Base-by-base conservation (phyloP, 2,797 vertebrate genomes). In the Brachymystax lenok region DNA sequence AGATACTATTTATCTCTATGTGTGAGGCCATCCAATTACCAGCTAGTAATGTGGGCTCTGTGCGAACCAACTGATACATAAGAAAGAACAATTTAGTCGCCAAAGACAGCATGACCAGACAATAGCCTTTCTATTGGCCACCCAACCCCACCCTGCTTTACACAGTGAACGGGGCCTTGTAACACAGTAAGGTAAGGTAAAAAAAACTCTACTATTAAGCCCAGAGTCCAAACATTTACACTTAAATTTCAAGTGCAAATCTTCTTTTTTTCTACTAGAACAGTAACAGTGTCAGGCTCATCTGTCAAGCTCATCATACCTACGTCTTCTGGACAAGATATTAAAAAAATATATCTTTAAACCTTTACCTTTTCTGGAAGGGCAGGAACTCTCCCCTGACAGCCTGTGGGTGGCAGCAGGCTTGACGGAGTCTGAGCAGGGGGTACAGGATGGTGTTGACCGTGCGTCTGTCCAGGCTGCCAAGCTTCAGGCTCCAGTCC, bases 321-420 rank as follows among this genome's bases (percentile, higher is more conserved):
- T 3, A 46, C 40, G 1, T 46, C 40, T 46, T 12, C 40, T 46
- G 10, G 10, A 46, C 1, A 10, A 46, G 1, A 40, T 40, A 40
- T n/a, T n/a, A n/a, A n/a, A n/a, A n/a, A n/a, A n/a, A n/a, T 12
- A 46, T 46, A 12, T 46, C 40, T 46, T 46, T 52, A 14, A 68
- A 21, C 12, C 27, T 69, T 14, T 80, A 99, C 98, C 98, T 99
- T 91, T 99, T 99, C 82, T 99, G 98, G 46, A 99, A 92, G 1
- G 98, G 98, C 79, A 99, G 89, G 88, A 99, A 99, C 88, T 99
- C 98, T 71, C 98, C 98, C 46, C 98, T 94, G 79, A 99, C 98
- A 2, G 98, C 98, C 93, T 99, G 98, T 0, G 98, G 98, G 76
- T 99, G 98, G 92, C 98, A 99, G 93, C 98, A 99, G 86, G 98